Percentiles rank a stretch among this genome's conserved stretches.
These are phyloP conservation scores for Ibycter americanus DNA, from an alignment of 2,797 vertebrate species.

Conservation along the genomic window DNA sequence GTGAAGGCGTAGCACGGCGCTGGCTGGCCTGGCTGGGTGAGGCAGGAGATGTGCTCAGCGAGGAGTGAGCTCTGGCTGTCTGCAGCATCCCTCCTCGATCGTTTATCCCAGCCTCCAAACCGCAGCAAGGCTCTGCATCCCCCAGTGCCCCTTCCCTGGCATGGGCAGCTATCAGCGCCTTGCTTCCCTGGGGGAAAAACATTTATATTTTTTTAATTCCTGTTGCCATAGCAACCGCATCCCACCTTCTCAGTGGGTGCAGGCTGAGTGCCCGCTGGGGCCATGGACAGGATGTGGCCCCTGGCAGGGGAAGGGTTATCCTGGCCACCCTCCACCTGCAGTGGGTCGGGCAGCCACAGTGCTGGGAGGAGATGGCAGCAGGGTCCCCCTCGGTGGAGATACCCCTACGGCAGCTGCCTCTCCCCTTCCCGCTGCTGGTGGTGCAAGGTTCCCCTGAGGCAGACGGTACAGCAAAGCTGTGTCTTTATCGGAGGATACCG, in stretches of 20 bases:
- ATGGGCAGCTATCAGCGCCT: too few relatives aligned
- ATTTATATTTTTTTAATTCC: background rate
- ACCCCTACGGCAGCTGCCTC: rapidly evolving
- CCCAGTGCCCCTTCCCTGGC: background rate
- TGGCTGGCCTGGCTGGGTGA: background rate
- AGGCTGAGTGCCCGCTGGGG: rapidly evolving
- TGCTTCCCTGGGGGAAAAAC: rapidly evolving
- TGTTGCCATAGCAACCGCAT: background rate
- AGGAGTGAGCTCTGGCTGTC: background rate
- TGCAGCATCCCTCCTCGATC: background rate
- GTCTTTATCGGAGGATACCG: conserved; percentile 40
- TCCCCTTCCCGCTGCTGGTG: rapidly evolving
- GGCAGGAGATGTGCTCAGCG: background rate
- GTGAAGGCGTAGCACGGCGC: rapidly evolving
- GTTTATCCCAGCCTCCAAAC: rapidly evolving
- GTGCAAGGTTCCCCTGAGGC: background rate
- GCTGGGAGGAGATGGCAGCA: background rate
- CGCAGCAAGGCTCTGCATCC: background rate
- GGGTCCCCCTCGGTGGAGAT: background rate
- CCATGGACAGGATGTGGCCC: rapidly evolving
- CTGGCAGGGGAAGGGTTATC: rapidly evolving
- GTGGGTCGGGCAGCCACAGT: rapidly evolving
- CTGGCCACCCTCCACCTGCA: background rate
- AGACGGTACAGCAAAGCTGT: background rate
- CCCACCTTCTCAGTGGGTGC: background rate